These are phyloP conservation scores for Prinia subflava DNA, from an alignment of 2,113 vertebrate species.

Conservation along the genomic window DNA sequence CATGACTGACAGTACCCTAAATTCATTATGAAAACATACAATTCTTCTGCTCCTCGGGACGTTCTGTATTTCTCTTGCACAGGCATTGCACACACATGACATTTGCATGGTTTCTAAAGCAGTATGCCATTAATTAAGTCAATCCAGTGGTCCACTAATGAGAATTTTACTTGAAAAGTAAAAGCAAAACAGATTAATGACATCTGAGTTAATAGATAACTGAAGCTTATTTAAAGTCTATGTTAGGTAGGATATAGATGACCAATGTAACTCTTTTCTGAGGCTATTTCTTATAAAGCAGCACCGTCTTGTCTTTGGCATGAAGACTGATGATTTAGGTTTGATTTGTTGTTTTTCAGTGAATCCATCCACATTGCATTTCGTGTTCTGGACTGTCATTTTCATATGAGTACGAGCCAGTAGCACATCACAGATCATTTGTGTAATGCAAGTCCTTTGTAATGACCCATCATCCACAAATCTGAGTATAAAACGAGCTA, in stretches of 20 bases:
- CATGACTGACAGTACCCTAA: constrained; percentile 10
- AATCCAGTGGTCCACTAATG: neutral
- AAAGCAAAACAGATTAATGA: neutral
- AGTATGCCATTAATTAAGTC: neutral
- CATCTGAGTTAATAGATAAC: neutral
- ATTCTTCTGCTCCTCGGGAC: neutral
- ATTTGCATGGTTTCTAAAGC: neutral
- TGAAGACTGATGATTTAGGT: neutral
- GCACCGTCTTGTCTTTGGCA: neutral
- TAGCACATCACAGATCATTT: neutral
- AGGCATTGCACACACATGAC: neutral
- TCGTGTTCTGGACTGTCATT: neutral
- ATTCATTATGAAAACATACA: neutral
- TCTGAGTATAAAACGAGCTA: neutral
- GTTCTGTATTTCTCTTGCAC: neutral
- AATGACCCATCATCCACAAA: neutral
- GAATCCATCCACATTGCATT: neutral
- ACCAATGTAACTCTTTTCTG: neutral
- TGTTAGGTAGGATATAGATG: neutral
- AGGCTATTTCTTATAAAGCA: neutral
- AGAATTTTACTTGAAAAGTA: neutral
- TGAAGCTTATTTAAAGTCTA: neutral
- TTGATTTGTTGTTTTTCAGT: neutral
- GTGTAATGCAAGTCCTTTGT: neutral
- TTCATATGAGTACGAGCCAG: neutral